Base-by-base conservation (phyloP, 2,113 vertebrate genomes). In the Formicarius rufipectus region DNA sequence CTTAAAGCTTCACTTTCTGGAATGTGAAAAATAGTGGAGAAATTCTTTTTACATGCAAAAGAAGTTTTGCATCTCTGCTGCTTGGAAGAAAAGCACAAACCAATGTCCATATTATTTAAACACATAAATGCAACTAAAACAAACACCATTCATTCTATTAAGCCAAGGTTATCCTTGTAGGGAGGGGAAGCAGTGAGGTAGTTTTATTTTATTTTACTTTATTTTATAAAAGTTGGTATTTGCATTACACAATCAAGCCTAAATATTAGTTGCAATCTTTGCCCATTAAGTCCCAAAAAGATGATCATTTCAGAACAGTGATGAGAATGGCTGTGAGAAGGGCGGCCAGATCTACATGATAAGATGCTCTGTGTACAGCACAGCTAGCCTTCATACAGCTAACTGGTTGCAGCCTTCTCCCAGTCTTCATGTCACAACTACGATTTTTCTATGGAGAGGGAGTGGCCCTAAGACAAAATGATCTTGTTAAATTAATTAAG, bases 341-440 rank as follows among this genome's bases (percentile, higher is more conserved):
- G 3, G 30, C n/a, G 11, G 55, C 7, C 80, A 68, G 39, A 72
- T 7, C 5, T 1, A 72, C 56, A 28, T 9, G 42, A 74, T 30
- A 35, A 0, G 16, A n/a, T 52, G 25, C 31, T 45, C 13, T 45
- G 9, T 0, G 8, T 31, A 66, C 23, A 73, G 22, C 35, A 59
- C n/a, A 69, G 77, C 7, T 45, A 73, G 16, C n/a, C n/a, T n/a
- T n/a, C n/a, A n/a, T n/a, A n/a, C n/a, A n/a, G n/a, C n/a, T n/a
- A 1, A 3, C 10, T 69, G 2, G 3, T 50, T 55, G 56, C 0
- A 6, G 7, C 59, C 52, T 81, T 71, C 23, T 82, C 47, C 12
- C 53, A 81, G 44, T 16, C n/a, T 74, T 80, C 7, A 4, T 0
- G 0, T 13, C 9, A 2, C 20, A 39, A 72, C 11, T 5, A 12